These are phyloP conservation scores for Craniophora ligustri DNA, from an alignment of 2,888 invertebrate species.

Conservation along the genomic window DNA sequence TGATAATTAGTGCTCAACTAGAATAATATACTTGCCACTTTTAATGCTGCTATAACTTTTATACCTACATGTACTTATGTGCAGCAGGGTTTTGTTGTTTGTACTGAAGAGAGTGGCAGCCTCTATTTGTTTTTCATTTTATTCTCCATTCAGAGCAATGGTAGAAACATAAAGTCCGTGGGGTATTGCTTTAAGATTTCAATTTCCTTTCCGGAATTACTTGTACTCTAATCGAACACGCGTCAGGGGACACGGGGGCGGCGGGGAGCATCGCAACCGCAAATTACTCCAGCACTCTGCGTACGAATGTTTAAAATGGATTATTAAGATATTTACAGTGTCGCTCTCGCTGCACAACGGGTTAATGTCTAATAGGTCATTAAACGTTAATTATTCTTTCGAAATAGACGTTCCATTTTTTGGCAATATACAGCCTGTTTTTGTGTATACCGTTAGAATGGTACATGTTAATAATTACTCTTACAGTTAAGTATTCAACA, in stretches of 20 bases:
- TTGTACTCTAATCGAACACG: conserved; percentile 88
- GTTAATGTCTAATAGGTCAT: conserved; percentile 71
- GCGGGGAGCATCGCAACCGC: conserved; percentile 76
- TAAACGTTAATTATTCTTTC: conserved; percentile 63
- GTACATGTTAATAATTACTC: too few relatives aligned
- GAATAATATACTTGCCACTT: conserved; percentile 50
- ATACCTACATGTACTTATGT: conserved; percentile 38
- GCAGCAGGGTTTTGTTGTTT: conserved; percentile 34
- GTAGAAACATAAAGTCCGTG: conserved; percentile 80
- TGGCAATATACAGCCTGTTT: too few relatives aligned
- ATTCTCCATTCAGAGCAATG: conserved; percentile 69
- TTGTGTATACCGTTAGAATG: too few relatives aligned
- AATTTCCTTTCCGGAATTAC: conserved; percentile 89
- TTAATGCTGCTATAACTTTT: conserved; percentile 37
- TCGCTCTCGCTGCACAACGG: conserved; percentile 58
- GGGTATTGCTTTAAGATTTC: conserved; percentile 88
- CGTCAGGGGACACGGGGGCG: conserved; percentile 77
- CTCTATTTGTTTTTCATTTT: conserved; percentile 79
- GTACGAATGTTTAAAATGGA: conserved; percentile 85
- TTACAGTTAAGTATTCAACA: too few relatives aligned
- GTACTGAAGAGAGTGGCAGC: conserved; percentile 39
- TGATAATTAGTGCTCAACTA: conserved; percentile 55
- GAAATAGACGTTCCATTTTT: conserved; percentile 15
- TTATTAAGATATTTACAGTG: conserved; percentile 76
- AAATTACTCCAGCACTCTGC: conserved; percentile 83